phyloP scores from a whole-genome alignment of 2,113 vertebrate species.

The Pyxicephalus adspersus region DNA sequence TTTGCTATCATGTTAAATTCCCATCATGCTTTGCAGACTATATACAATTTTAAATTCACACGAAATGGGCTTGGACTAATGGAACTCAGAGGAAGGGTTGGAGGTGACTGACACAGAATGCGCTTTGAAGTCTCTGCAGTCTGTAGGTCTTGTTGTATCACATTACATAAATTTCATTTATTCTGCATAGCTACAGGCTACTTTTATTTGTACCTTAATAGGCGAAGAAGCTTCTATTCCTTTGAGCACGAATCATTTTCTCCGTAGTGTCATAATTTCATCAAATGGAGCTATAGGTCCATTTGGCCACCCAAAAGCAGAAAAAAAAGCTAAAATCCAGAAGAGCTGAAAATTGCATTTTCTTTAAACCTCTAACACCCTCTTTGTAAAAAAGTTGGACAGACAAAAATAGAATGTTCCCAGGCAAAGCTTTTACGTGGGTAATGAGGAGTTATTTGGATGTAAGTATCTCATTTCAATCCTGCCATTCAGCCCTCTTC shows the following conservation, averaged over 20 bases:
- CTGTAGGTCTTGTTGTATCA: too few species aligned
- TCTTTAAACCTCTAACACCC: slow-evolving; percentile 14
- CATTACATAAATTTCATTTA: too few species aligned
- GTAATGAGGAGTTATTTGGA: slow-evolving; percentile 45
- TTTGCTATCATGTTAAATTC: too few species aligned
- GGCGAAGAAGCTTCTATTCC: background rate
- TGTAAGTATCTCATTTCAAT: slow-evolving; percentile 45
- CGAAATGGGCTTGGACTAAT: too few species aligned
- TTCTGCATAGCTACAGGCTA: background rate
- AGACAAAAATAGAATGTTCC: slow-evolving; percentile 39
- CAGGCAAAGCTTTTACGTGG: slow-evolving; percentile 35
- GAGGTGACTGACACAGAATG: too few species aligned
- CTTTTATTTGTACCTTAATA: slow-evolving; percentile 1
- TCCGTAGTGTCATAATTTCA: slow-evolving; percentile 32
- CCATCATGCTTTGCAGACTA: too few species aligned
- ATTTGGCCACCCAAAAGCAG: slow-evolving; percentile 13
- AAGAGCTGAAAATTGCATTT: slow-evolving; percentile 42
- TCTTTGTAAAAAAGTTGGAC: slow-evolving; percentile 19
- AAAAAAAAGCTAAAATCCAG: background rate
- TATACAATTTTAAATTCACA: too few species aligned
- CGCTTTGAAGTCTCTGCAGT: too few species aligned
- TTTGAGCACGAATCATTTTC: slow-evolving; percentile 23
- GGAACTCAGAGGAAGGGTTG: too few species aligned
- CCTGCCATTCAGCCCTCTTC: slow-evolving; percentile 6
- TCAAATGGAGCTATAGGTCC: background rate